Base-by-base conservation (phyloP, 2,113 vertebrate species). In the Tauraco erythrolophus region DNA sequence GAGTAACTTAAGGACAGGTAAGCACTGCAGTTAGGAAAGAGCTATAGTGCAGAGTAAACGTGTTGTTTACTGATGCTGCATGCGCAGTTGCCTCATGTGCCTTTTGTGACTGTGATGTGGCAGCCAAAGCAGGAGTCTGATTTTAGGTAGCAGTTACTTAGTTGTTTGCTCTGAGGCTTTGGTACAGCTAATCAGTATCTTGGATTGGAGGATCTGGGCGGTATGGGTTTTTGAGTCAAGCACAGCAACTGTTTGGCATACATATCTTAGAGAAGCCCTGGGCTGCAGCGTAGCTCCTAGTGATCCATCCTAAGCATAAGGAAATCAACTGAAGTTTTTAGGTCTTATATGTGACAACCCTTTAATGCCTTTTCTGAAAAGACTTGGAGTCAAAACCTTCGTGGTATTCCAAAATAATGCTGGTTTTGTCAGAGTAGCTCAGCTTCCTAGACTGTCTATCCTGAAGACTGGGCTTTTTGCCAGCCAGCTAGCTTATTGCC, bases 21-120 rank as follows among this genome's bases (percentile, higher is more conserved):
- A 39, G n/a, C 10, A 2, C 5, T 64, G 53, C 39, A 25, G 13
- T 54, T 50, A 28, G 33, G 50, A 60, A 65, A 8, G 45, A 46
- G 53, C 43, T 48, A 4, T 4, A 46, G 35, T 0, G 0, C 46
- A 27, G 13, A 56, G 56, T 33, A 41, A 94, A 6, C 5, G 1
- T 16, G 35, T 6, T 37, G 4, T 22, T 19, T 48, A 3, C 68
- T 62, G 41, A 10, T 68, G 41, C 18, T 68, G 23, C 21, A 1
- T 3, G 35, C 14, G 3, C 8, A 10, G 51, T n/a, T 91, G 23
- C 7, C 18, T 45, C 31, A 17, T 57, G 35, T 10, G 24, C 27
- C 9, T 58, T 85, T 33, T 56, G 33, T 56, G n/a, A 60, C 39
- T 15, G 41, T n/a, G 14, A 9, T 78, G n/a, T 35, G 45, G 10